These are phyloP conservation scores for Todiramphus chloris DNA, from an alignment of 2,113 vertebrate genomes.

Conservation along the genomic window DNA sequence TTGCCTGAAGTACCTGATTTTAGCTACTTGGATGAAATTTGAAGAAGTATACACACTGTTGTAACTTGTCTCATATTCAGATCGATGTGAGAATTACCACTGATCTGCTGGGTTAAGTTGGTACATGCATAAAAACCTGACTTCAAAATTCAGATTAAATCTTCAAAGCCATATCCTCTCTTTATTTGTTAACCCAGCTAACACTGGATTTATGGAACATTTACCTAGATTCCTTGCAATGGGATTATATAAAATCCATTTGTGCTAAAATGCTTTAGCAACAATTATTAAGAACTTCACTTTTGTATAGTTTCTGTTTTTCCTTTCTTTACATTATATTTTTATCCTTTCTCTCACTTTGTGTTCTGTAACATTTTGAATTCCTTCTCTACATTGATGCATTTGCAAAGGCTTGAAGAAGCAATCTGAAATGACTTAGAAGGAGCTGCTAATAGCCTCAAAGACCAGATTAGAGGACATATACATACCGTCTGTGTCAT, in stretches of 20 bases:
- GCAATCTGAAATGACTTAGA: conserved; percentile 35
- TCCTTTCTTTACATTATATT: background rate
- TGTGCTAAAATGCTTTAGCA: background rate
- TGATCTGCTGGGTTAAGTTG: background rate
- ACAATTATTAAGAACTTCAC: background rate
- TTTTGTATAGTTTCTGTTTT: background rate
- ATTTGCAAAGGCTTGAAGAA: conserved; percentile 47
- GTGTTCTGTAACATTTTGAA: background rate
- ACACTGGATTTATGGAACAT: background rate
- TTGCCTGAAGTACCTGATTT: background rate
- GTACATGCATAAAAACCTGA: background rate
- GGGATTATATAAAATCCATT: background rate
- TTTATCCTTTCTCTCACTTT: background rate
- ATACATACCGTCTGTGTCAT: conserved; percentile 15
- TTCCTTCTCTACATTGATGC: background rate
- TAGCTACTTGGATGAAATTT: background rate
- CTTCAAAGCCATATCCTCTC: background rate
- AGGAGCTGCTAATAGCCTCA: conserved; percentile 44
- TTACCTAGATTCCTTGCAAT: background rate
- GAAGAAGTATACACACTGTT: background rate
- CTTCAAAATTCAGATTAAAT: background rate
- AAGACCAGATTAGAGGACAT: conserved; percentile 60
- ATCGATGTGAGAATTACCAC: background rate
- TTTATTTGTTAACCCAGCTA: background rate
- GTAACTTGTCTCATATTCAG: background rate